Base-by-base conservation (phyloP, 2,113 vertebrate genomes). In the Electrona antarctica region DNA sequence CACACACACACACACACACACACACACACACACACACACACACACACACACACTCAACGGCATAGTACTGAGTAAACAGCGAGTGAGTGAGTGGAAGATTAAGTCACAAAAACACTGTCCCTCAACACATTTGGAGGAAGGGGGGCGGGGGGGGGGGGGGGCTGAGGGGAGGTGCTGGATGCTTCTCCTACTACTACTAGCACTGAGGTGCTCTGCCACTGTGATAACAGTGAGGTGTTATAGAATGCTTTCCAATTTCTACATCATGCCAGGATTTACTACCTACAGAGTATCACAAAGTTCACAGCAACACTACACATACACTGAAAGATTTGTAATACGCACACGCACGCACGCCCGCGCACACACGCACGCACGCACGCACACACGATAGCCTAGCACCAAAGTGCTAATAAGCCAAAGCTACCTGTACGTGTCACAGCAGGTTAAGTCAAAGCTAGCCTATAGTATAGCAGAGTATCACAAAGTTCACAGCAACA, bases 351-450 rank as follows among this genome's bases (percentile, higher is more conserved):
- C 29, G 4, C 29, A 33, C 29, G 4, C 29, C n/a, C n/a, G 47
- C 51, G 41, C 14, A 7, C 4, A 21, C 13, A 57, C 13, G 8
- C 55, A 57, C 55, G 15, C 55, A 57, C 13, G 6, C 13, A 14
- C 55, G 5, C n/a, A 57, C 55, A 21, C 29, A 33, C 29, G 29
- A 33, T 48, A 47, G 66, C 29, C 46, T 51, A 50, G 10, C 78
- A 67, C 8, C 5, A 60, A 76, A 57, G 59, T 61, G 72, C 66
- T 80, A 77, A 85, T 77, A 61, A 69, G 65, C 51, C 64, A 63
- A 77, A 74, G 69, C 21, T 67, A n/a, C n/a, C n/a, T n/a, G n/a
- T n/a, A 80, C 83, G 83, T 88, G 88, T 87, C 63, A 72, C 73
- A 84, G 82, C 84, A 82, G 74, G 81, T 59, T 66, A 10, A 10